phyloP scores from a whole-genome alignment of 2,113 vertebrate species.

The Psettodes erumei region DNA sequence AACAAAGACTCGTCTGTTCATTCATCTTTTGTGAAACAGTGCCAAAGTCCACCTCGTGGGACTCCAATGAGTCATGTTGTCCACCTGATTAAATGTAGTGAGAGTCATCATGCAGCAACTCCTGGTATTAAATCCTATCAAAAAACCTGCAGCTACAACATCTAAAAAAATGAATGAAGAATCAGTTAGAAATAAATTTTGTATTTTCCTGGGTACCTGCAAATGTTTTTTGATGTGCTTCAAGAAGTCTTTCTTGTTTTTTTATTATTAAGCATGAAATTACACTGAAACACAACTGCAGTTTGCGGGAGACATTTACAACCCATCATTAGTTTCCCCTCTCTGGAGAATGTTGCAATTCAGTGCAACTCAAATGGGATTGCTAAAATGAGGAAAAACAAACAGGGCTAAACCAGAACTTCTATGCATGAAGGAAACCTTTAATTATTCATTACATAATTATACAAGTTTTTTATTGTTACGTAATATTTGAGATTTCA shows the following conservation, averaged over 20 bases:
- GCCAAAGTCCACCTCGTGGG: not conserved
- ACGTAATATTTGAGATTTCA: slow-evolving; percentile 30
- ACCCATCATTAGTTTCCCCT: not conserved
- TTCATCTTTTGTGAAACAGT: not conserved
- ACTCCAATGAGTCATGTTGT: slow-evolving; percentile 11
- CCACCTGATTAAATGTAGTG: not conserved
- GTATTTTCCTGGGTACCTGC: not conserved
- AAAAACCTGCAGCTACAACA: not conserved
- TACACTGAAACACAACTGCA: not conserved
- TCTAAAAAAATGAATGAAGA: not conserved
- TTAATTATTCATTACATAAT: slow-evolving; percentile 36
- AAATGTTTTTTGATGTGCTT: not conserved
- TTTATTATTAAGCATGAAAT: not conserved
- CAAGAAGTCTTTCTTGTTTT: not conserved
- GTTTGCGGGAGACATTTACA: slow-evolving; percentile 8
- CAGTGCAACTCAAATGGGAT: slow-evolving; percentile 21
- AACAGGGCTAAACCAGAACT: slow-evolving; percentile 21
- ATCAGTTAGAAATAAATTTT: not conserved
- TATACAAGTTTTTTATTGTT: not conserved
- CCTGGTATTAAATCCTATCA: not conserved
- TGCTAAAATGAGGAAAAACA: slow-evolving; percentile 19
- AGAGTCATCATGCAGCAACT: not conserved
- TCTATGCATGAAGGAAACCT: slow-evolving; percentile 3
- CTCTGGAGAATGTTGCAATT: slow-evolving; percentile 29
- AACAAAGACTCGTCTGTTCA: slow-evolving; percentile 16